A percentile compares a stretch with the other conserved stretches of the same genome.
These are phyloP conservation scores for Dicyrtomina minuta DNA, from an alignment of 2,888 invertebrate species.

Conservation along the genomic window DNA sequence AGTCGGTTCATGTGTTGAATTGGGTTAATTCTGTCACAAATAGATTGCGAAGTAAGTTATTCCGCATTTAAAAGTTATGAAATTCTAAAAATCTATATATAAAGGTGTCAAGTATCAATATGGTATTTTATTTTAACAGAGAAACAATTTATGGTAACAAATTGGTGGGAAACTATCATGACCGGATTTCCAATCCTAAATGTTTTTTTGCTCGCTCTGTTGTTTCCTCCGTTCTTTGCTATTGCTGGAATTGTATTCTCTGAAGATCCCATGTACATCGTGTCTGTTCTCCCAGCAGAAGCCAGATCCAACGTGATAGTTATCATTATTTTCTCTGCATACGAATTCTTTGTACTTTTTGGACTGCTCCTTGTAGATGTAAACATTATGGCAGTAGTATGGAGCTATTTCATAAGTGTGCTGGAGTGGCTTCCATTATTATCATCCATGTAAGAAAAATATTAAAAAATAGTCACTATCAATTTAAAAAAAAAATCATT, in stretches of 20 bases:
- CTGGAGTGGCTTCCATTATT: neutral
- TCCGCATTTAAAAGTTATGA: neutral
- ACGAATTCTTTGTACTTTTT: neutral
- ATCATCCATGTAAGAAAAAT: neutral
- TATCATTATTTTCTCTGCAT: neutral
- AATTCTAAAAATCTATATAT: no score
- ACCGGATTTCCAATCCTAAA: neutral
- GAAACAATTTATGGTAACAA: no score
- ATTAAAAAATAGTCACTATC: no score
- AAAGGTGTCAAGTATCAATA: neutral
- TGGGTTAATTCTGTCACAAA: neutral
- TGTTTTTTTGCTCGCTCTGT: neutral
- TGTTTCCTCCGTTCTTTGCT: neutral
- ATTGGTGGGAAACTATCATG: constrained; percentile 3
- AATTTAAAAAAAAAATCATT: neutral
- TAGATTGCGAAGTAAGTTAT: neutral
- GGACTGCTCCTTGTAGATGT: neutral
- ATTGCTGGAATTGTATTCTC: neutral
- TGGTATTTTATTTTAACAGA: neutral
- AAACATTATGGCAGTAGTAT: neutral
- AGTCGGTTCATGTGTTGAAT: neutral
- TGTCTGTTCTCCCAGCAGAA: neutral
- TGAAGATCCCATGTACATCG: neutral
- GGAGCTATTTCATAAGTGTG: constrained; percentile 1
- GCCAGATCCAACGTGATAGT: neutral